Evolutionary conservation across 2,113 vertebrate genomes (phyloP).

Genomic region (Vulpes vulpes): DNA sequence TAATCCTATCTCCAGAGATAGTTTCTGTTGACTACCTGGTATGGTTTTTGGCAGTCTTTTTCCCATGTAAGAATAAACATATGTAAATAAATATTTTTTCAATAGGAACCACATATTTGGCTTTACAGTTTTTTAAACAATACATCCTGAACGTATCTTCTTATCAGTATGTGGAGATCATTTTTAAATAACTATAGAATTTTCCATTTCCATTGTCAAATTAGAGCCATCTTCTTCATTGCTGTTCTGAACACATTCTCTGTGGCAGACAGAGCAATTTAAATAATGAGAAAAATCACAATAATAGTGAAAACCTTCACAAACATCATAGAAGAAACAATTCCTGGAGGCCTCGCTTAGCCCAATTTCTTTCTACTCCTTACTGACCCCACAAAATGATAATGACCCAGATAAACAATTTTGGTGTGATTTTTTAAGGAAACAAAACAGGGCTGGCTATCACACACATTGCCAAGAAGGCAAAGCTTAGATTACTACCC

Average conservation of each 20-base stretch:
- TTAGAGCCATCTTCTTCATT: not conserved
- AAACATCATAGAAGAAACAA: not conserved
- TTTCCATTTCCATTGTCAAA: not conserved
- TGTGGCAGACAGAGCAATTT: not conserved
- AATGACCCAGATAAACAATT: not conserved
- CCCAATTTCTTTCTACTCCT: not conserved
- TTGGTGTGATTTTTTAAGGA: constrained; percentile 3
- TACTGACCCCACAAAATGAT: not conserved
- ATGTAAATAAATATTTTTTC: not conserved
- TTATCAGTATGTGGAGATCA: not conserved
- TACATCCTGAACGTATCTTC: not conserved
- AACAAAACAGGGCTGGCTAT: not conserved
- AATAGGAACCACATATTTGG: not conserved
- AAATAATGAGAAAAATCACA: constrained; percentile 9
- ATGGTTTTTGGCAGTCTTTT: constrained; percentile 22
- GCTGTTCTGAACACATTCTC: not conserved
- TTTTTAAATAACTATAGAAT: not conserved
- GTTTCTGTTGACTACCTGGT: not conserved
- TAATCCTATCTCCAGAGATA: not conserved
- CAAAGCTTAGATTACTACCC: not conserved
- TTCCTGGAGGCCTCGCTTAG: not conserved
- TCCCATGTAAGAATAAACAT: not conserved
- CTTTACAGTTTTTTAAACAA: not conserved
- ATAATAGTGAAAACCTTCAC: not conserved
- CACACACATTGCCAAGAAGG: not conserved